Evolutionary conservation across 92 coral and sea anemone genomes (phyloP).

Genomic region (Zoanthus gigantus): DNA sequence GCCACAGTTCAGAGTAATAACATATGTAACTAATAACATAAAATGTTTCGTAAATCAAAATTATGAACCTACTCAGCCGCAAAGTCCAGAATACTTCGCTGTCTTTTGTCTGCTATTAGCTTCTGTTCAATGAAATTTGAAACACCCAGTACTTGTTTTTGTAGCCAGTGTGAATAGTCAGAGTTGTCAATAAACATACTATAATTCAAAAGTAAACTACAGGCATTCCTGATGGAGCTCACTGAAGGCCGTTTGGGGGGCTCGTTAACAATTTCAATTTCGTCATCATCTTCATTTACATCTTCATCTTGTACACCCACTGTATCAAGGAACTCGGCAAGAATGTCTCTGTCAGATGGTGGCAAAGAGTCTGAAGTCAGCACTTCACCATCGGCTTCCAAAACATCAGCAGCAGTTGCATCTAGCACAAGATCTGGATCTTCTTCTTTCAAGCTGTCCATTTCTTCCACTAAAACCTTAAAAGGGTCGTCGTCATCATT

Average conservation of each 20-base stretch:
- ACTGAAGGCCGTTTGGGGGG: background rate
- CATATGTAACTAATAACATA: too few species aligned
- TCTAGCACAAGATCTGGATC: background rate
- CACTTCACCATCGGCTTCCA: constrained; percentile 25
- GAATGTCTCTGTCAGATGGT: constrained; percentile 21
- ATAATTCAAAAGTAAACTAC: background rate
- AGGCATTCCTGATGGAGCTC: constrained; percentile 2
- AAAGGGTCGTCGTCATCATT: background rate
- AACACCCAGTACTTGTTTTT: background rate
- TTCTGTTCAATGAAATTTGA: constrained; percentile 3
- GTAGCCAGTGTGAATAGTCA: constrained; percentile 17
- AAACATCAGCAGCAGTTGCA: constrained; percentile 13
- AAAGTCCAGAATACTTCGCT: too few species aligned
- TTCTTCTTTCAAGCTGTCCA: background rate
- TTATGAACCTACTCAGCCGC: constrained; percentile 5
- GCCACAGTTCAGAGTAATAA: background rate
- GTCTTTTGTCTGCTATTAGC: background rate
- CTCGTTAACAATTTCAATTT: constrained; percentile 4
- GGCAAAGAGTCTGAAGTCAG: constrained; percentile 24
- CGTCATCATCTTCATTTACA: constrained; percentile 24
- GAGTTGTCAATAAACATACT: background rate
- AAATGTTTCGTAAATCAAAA: too few species aligned
- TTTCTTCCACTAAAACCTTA: constrained; percentile 2
- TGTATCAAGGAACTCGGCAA: constrained; percentile 3
- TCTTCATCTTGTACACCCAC: constrained; percentile 32